Base-by-base conservation (phyloP, 2,113 vertebrate genomes). In the Podarcis muralis region DNA sequence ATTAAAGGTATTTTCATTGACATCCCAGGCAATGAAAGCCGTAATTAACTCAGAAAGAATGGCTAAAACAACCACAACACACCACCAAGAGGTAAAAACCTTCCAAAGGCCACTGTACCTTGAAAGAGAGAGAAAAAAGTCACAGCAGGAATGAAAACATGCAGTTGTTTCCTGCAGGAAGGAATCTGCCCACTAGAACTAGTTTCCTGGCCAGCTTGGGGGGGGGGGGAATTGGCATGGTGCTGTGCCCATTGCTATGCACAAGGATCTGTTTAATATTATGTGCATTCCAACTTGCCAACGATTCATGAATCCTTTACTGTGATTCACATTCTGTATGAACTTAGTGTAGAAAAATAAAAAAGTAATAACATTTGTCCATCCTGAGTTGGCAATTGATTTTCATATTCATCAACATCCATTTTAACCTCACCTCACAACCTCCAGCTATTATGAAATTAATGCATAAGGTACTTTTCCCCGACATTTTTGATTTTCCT, bases 111-210 rank as follows among this genome's bases (percentile, higher is more conserved):
- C 30, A 43, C 25, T 94, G 85, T 81, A 87, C 59, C 65, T 88
- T 83, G 83, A 69, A 6, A 69, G 25, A 69, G 16, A 66, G 65
- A 2, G 48, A 9, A 1, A 3, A 69, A 83, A 90, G 88, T 35
- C 20, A 77, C 1, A 81, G 85, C 6, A 89, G 75, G n/a, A 92
- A 94, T 92, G 87, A 87, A 91, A 93, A 90, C 88, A 92, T 81
- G 88, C 15, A 91, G 94, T 92, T 93, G 87, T 94, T 95, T 96
- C 93, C 90, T 94, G 88, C 15, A 86, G 76, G 83, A 92, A 92
- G 90, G 88, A 95, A 95, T 68, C 87, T 88, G 87, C 92, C 88
- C 83, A 92, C 66, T 75, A 90, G 84, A 91, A 92, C 89, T 88
- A 83, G n/a, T 86, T 95, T 95, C 93, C 93, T 92, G 85, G 15